phyloP scores from a whole-genome alignment of 1,140 invertebrate species.

The Eufriesea mexicana region DNA sequence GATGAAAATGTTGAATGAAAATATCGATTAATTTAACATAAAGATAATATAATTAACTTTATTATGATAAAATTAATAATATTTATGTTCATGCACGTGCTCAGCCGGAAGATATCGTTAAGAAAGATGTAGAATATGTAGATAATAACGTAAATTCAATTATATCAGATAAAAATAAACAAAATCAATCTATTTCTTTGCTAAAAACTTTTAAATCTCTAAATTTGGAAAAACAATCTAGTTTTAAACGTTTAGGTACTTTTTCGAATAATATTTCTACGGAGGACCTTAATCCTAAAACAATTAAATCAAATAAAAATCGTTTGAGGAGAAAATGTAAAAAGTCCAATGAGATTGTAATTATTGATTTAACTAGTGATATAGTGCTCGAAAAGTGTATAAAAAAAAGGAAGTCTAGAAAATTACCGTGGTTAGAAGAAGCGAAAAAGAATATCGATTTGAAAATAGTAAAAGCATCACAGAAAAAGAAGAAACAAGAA shows the following conservation, averaged over 20 bases:
- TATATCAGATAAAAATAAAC: constrained; percentile 50
- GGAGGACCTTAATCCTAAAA: constrained; percentile 41
- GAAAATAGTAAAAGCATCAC: constrained; percentile 53
- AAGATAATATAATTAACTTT: not conserved
- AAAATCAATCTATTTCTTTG: constrained; percentile 49
- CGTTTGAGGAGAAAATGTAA: constrained; percentile 54
- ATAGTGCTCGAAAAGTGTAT: constrained; percentile 61
- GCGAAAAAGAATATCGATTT: constrained; percentile 60
- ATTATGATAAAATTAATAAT: constrained; percentile 32
- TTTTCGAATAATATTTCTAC: constrained; percentile 62
- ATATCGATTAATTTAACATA: not conserved
- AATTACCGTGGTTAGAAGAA: constrained; percentile 71
- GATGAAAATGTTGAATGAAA: constrained; percentile 4
- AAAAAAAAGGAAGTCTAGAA: constrained; percentile 66
- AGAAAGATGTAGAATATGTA: constrained; percentile 40
- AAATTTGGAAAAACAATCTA: constrained; percentile 52
- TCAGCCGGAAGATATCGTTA: constrained; percentile 62
- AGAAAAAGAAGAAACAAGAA: constrained; percentile 30
- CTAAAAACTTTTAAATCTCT: constrained; percentile 44
- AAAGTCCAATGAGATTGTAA: constrained; percentile 70
- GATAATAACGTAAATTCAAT: constrained; percentile 57
- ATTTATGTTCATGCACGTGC: constrained; percentile 13
- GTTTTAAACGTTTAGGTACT: constrained; percentile 57
- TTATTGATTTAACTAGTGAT: constrained; percentile 77
- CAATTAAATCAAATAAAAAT: constrained; percentile 47